These are phyloP conservation scores for Pseudochirops cupreus DNA, from an alignment of 2,797 vertebrate species.

Conservation along the genomic window DNA sequence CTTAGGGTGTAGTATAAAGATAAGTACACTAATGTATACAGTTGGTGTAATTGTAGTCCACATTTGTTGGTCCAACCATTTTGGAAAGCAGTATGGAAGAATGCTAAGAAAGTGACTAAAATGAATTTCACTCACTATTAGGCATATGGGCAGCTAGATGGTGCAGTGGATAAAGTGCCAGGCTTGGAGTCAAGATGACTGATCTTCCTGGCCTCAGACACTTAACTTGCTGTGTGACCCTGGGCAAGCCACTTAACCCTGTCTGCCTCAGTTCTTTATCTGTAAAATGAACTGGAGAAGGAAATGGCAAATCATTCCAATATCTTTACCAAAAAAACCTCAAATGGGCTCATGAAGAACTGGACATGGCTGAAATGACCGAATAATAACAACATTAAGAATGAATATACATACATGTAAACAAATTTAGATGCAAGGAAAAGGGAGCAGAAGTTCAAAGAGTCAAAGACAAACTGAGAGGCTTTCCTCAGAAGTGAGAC, in stretches of 20 bases:
- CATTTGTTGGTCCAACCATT: not conserved
- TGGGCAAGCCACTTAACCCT: not conserved
- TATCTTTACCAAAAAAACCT: not conserved
- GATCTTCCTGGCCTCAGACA: not conserved
- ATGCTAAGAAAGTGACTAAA: not conserved
- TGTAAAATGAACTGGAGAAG: not conserved
- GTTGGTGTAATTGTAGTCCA: not conserved
- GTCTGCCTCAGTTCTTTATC: not conserved
- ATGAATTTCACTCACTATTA: not conserved
- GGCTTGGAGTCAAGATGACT: not conserved
- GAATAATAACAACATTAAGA: not conserved
- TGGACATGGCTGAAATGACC: no score
- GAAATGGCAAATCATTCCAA: not conserved
- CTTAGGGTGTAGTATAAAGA: not conserved
- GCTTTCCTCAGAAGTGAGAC: not conserved
- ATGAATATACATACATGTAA: not conserved
- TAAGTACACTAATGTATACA: not conserved
- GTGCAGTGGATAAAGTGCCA: not conserved
- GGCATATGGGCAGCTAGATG: not conserved
- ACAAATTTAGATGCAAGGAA: not conserved
- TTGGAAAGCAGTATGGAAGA: not conserved
- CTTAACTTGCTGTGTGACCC: not conserved
- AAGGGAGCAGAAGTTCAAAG: not conserved
- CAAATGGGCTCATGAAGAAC: no score
- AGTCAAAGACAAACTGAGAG: not conserved